Conservation (phyloP, 2,888 invertebrate species). For the Dolichomitus sp. region DNA sequence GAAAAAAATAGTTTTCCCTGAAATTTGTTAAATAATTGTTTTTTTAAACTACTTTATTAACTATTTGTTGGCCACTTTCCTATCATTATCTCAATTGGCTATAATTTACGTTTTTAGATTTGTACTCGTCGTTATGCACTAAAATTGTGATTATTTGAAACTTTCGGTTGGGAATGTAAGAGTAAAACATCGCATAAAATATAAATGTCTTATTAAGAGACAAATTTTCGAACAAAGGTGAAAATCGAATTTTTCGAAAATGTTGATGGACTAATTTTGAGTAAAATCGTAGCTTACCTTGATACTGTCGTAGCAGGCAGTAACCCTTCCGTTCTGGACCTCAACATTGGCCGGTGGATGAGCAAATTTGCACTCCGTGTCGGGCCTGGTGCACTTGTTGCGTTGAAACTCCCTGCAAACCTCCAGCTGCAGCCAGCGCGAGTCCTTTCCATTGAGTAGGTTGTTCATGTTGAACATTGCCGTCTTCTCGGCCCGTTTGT, state of each 20-base stretch:
- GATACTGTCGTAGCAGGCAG: conserved; percentile 99
- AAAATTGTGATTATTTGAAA: too few species aligned
- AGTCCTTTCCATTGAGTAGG: conserved; percentile 99
- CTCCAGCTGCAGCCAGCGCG: conserved; percentile 99
- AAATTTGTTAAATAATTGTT: too few species aligned
- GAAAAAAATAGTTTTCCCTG: too few species aligned
- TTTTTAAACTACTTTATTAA: too few species aligned
- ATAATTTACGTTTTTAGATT: too few species aligned
- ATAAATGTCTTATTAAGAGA: too few species aligned
- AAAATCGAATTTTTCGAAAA: background rate
- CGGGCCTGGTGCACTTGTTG: conserved; percentile 99
- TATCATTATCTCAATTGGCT: too few species aligned
- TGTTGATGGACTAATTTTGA: background rate
- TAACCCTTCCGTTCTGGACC: conserved; percentile 99
- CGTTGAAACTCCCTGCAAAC: conserved; percentile 99
- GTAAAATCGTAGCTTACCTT: conserved; percentile 92
- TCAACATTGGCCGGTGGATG: conserved; percentile 99
- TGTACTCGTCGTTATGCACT: too few species aligned
- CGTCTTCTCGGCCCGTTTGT: conserved; percentile 86
- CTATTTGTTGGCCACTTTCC: too few species aligned
- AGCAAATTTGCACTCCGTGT: conserved; percentile 99
- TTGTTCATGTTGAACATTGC: conserved; percentile 99
- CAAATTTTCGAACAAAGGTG: background rate
- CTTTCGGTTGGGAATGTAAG: too few species aligned
- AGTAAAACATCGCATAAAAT: too few species aligned